Evolutionary conservation across 2,797 vertebrate species (phyloP).

Genomic region (Morus bassanus): DNA sequence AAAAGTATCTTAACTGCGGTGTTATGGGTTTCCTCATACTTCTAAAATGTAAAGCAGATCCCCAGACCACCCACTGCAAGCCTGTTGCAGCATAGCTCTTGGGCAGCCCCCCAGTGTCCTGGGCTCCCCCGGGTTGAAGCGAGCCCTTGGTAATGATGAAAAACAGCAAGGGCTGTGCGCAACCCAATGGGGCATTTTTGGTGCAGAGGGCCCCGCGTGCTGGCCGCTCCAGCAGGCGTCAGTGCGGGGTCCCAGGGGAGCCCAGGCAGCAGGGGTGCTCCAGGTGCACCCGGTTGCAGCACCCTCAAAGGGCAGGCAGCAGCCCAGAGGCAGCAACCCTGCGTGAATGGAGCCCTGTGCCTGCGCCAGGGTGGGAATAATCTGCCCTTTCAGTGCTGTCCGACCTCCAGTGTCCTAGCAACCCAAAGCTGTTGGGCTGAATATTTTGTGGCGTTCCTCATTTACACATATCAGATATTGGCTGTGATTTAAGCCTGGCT

Average conservation of each 20-base stretch:
- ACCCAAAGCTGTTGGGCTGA: conserved; percentile 39
- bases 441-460: conserved; percentile 44
- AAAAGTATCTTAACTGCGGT: neutral
- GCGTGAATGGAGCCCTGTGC: conserved; percentile 17
- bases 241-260: rapidly evolving
- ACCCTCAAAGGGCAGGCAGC: neutral
- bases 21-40: neutral
- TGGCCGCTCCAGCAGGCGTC: neutral
- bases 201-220: neutral
- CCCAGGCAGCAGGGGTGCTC: neutral
- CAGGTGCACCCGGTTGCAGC: rapidly evolving
- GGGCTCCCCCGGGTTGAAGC: neutral
- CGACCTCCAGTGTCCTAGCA: conserved; percentile 74
- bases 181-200: neutral
- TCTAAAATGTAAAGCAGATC: neutral
- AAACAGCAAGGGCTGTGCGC: neutral
- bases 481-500: conserved; percentile 48
- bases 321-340: neutral
- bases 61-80: neutral
- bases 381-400: conserved; percentile 62
- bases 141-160: neutral
- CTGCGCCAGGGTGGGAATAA: conserved; percentile 59
- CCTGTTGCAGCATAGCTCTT: neutral
- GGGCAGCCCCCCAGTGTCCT: rapidly evolving
- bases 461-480: conserved; percentile 66